Evolutionary conservation across 1,140 invertebrate genomes (phyloP).

Genomic region (Ridgeia piscesae): DNA sequence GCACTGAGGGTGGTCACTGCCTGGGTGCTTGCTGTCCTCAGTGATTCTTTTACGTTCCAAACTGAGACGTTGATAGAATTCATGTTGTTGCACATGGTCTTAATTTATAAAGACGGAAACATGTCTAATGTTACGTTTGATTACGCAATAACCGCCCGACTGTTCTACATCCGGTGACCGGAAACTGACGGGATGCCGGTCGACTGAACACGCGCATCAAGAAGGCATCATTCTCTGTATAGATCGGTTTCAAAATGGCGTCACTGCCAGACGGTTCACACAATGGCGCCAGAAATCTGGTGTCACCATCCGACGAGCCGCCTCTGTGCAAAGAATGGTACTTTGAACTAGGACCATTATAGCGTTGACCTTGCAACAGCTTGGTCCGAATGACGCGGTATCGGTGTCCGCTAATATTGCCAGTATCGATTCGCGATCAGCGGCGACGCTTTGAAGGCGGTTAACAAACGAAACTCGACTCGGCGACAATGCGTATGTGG

Average conservation of each 20-base stretch:
- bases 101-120: neutral
- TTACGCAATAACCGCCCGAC: neutral
- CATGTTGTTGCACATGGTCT: neutral
- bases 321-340: neutral
- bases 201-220: neutral
- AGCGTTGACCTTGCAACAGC: neutral
- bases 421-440: neutral
- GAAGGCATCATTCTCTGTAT: no score
- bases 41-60: no score
- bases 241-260: neutral
- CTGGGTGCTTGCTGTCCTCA: no score
- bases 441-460: neutral
- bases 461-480: neutral
- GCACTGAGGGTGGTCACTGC: no score
- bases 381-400: neutral
- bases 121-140: neutral
- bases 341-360: neutral
- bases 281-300: neutral
- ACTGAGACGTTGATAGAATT: no score
- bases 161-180: neutral
- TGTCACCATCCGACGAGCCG: neutral
- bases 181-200: neutral
- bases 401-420: neutral
- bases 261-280: neutral
- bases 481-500: neutral